Evolutionary conservation across 2,888 invertebrate species (phyloP).

Genomic region (Azorinus chamasolen): DNA sequence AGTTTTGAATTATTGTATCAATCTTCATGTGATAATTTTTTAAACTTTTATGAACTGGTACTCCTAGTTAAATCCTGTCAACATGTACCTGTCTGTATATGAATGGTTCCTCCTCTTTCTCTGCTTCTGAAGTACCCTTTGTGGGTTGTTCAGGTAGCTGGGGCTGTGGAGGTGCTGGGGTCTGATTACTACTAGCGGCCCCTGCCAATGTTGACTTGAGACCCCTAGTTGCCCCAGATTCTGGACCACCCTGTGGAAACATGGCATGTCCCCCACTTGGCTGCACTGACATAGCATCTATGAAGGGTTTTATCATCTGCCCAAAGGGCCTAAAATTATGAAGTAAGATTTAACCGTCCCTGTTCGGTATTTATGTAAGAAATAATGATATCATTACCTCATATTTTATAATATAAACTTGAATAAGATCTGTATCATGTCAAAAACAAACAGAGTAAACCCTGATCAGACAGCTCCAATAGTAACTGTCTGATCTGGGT

Average conservation of each 20-base stretch:
- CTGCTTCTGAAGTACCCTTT: constrained; percentile 19
- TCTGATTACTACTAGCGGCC: background rate
- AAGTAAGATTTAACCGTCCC: background rate
- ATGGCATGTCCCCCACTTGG: constrained; percentile 75
- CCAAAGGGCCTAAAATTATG: constrained; percentile 80
- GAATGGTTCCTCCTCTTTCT: constrained; percentile 45
- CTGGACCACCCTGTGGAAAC: constrained; percentile 40
- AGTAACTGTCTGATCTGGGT: no score
- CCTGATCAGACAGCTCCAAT: no score
- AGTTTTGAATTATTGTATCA: no score
- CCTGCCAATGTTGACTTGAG: background rate
- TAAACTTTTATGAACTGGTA: no score
- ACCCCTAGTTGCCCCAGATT: no score
- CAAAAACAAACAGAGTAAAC: no score
- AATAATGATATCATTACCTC: no score
- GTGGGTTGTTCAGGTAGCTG: constrained; percentile 4
- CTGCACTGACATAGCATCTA: constrained; percentile 79
- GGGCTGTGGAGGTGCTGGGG: background rate
- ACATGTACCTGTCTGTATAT: constrained; percentile 45
- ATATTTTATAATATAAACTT: no score
- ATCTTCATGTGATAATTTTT: no score
- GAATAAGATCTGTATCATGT: no score
- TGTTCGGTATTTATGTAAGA: no score
- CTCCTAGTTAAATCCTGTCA: no score
- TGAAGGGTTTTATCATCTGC: constrained; percentile 81